Percentiles rank a stretch among this genome's conserved stretches.
phyloP scores from a whole-genome alignment of 2,888 invertebrate genomes.

The Caradrina kadenii region DNA sequence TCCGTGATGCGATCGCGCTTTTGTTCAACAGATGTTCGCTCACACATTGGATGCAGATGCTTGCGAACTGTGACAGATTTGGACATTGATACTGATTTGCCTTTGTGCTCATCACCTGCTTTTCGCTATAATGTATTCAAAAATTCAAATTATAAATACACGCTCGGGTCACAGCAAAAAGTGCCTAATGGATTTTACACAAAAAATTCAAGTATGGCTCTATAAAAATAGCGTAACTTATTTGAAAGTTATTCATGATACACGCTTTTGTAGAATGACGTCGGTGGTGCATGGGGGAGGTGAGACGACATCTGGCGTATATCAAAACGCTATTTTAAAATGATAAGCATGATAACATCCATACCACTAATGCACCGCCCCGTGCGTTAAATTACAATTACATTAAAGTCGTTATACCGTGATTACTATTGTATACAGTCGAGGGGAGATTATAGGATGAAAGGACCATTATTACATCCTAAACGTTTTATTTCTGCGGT shows the following conservation, averaged over 20 bases:
- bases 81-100: slow-evolving; percentile 71
- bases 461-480: slow-evolving; percentile 71
- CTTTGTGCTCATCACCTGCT: slow-evolving; percentile 63
- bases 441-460: slow-evolving; percentile 72
- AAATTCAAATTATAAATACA: slow-evolving; percentile 53
- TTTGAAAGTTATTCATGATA: slow-evolving; percentile 54
- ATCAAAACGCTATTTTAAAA: slow-evolving; percentile 84
- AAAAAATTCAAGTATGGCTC: slow-evolving; percentile 35
- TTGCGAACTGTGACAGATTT: slow-evolving; percentile 76
- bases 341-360: slow-evolving; percentile 86
- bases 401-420: slow-evolving; percentile 82
- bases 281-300: slow-evolving; percentile 69
- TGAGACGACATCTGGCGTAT: slow-evolving; percentile 82
- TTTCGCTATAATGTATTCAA: slow-evolving; percentile 49
- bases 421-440: slow-evolving; percentile 75
- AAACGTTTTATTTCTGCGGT: slow-evolving; percentile 67
- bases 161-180: slow-evolving; percentile 12
- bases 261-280: slow-evolving; percentile 57
- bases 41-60: slow-evolving; percentile 83
- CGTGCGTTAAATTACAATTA: slow-evolving; percentile 86
- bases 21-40: slow-evolving; percentile 83
- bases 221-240: slow-evolving; percentile 26
- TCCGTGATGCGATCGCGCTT: slow-evolving; percentile 67
- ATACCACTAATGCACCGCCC: slow-evolving; percentile 84
- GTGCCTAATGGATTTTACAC: slow-evolving; percentile 27